These are phyloP conservation scores for Melanostigma gelatinosum DNA, from an alignment of 2,113 vertebrate species.

Conservation along the genomic window DNA sequence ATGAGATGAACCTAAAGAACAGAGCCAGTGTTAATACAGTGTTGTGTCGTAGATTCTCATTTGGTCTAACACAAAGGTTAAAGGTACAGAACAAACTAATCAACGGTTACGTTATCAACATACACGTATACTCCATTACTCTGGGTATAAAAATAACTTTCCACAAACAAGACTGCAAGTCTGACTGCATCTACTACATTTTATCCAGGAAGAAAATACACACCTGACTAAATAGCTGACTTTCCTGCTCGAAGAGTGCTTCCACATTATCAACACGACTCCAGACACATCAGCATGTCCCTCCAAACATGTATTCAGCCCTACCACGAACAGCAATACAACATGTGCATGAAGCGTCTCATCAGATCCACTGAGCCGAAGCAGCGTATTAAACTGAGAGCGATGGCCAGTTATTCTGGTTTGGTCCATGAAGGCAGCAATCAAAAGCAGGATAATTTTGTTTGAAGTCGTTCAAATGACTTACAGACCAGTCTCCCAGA, in stretches of 20 bases:
- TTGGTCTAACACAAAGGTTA: conserved; percentile 37
- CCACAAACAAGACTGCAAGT: conserved; percentile 15
- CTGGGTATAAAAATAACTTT: conserved; percentile 1
- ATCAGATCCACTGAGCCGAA: background rate
- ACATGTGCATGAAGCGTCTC: background rate
- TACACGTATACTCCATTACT: background rate
- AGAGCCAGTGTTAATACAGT: conserved; percentile 11
- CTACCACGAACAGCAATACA: conserved; percentile 3
- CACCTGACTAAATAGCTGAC: background rate
- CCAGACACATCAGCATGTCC: background rate
- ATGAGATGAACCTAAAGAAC: background rate
- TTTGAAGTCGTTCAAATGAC: background rate
- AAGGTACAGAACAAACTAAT: conserved; percentile 25
- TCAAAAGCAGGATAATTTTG: conserved; percentile 12
- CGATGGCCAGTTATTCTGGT: background rate
- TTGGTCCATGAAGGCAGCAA: conserved; percentile 31
- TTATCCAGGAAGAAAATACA: background rate
- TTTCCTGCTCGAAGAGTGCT: background rate
- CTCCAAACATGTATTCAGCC: background rate
- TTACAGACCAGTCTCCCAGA: background rate
- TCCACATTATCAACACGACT: background rate
- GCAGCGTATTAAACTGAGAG: background rate
- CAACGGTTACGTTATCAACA: background rate
- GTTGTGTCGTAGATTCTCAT: background rate
- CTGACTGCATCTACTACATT: background rate